phyloP scores from a whole-genome alignment of 2,113 vertebrate species.

The Turdus rufiventris region DNA sequence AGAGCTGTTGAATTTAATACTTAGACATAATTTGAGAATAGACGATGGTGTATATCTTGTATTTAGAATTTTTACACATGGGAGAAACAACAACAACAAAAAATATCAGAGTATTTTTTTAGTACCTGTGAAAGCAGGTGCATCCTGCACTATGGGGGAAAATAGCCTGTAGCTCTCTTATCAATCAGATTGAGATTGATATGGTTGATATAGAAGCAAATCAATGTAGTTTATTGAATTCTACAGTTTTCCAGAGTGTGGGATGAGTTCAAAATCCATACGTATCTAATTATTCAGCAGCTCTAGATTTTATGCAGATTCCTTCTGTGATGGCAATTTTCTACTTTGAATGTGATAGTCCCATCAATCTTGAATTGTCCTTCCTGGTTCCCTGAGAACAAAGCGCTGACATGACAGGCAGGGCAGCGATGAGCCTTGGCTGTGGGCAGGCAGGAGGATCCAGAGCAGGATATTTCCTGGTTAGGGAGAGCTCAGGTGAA shows the following conservation, averaged over 20 bases:
- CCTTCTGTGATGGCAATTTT: background rate
- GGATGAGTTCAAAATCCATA: background rate
- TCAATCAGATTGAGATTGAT: background rate
- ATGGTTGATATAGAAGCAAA: background rate
- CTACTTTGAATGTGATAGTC: background rate
- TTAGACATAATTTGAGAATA: background rate
- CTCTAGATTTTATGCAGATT: background rate
- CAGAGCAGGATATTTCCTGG: background rate
- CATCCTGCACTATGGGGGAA: background rate
- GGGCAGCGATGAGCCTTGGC: rapidly evolving
- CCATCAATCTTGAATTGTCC: background rate
- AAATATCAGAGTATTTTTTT: background rate
- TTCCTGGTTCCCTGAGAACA: background rate
- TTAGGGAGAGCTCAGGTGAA: background rate
- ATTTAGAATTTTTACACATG: background rate
- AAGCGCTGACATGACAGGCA: background rate
- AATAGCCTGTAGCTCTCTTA: background rate
- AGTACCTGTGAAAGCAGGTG: background rate
- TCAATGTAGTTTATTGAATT: background rate
- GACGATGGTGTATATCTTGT: background rate
- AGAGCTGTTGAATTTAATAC: background rate
- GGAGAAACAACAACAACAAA: background rate
- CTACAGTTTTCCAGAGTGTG: background rate
- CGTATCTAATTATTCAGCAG: background rate
- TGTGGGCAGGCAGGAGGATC: background rate